Evolutionary conservation across 2,797 vertebrate genomes (phyloP).

Genomic region (Chaunax sp.): DNA sequence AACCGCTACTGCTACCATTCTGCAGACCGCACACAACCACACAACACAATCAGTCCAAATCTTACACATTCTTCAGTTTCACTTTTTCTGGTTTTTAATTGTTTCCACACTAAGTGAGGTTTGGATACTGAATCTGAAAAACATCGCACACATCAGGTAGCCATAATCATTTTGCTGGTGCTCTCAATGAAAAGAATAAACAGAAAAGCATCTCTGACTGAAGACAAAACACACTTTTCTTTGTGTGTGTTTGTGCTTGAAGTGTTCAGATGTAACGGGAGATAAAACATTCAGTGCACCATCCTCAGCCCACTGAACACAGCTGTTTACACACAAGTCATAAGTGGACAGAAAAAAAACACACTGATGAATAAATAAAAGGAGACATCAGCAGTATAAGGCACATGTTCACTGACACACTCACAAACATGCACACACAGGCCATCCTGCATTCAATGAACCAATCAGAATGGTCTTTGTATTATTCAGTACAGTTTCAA

Average conservation of each 20-base stretch:
- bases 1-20: conserved; percentile 43
- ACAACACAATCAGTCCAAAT: no score
- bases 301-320: conserved; percentile 72
- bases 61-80: conserved; percentile 2
- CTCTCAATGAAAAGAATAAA: conserved; percentile 34
- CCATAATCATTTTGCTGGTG: conserved; percentile 4
- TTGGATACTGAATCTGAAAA: conserved; percentile 15
- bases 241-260: conserved; percentile 9
- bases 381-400: conserved; percentile 5
- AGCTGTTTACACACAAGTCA: conserved; percentile 70
- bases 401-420: conserved; percentile 13
- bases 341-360: conserved; percentile 27
- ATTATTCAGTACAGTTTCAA: conserved; percentile 36
- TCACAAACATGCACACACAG: conserved; percentile 8
- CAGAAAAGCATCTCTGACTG: conserved; percentile 3
- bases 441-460: conserved; percentile 8
- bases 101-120: conserved; percentile 23
- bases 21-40: conserved; percentile 17
- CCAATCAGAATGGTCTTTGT: conserved; percentile 19
- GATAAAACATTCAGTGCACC: conserved; percentile 83
- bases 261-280: conserved; percentile 45
- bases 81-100: conserved; percentile 49
- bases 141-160: conserved; percentile 27
- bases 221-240: neutral
- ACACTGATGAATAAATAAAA: conserved; percentile 40